A percentile compares a stretch with the other conserved stretches of the same genome.
phyloP scores from a whole-genome alignment of 2,113 vertebrate species.

The Cettia cetti region DNA sequence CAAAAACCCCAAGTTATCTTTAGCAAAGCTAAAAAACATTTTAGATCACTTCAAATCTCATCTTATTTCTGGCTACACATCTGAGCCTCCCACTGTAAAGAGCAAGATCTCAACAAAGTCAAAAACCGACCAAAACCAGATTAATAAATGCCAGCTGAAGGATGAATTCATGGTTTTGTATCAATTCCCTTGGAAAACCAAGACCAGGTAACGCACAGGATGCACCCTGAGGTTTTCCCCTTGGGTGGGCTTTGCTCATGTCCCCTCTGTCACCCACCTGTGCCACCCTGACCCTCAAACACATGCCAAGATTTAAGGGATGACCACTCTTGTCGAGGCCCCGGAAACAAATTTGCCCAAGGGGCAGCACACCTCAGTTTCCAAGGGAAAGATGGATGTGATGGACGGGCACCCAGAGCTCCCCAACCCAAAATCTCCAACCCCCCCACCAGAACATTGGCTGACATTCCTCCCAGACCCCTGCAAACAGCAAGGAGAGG shows the following conservation, averaged over 20 bases:
- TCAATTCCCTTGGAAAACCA: not conserved
- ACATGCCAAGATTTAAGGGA: not conserved
- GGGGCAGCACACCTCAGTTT: not conserved
- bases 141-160: not conserved
- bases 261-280: not conserved
- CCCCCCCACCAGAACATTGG: rapidly evolving
- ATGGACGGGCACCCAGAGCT: not conserved
- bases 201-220: rapidly evolving
- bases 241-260: not conserved
- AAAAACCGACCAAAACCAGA: not conserved
- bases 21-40: not conserved
- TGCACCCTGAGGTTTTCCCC: not conserved
- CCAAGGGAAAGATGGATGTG: not conserved
- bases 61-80: not conserved
- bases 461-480: not conserved
- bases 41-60: not conserved
- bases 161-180: not conserved
- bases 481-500: not conserved
- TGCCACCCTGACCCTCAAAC: not conserved
- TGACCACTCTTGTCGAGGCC: too few species aligned
- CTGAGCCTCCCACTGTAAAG: not conserved
- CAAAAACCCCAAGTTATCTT: not conserved
- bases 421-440: not conserved
- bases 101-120: not conserved
- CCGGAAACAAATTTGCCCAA: not conserved